Conservation (phyloP, 2,888 invertebrate species). For the Paralinhomoeus sp. region DNA sequence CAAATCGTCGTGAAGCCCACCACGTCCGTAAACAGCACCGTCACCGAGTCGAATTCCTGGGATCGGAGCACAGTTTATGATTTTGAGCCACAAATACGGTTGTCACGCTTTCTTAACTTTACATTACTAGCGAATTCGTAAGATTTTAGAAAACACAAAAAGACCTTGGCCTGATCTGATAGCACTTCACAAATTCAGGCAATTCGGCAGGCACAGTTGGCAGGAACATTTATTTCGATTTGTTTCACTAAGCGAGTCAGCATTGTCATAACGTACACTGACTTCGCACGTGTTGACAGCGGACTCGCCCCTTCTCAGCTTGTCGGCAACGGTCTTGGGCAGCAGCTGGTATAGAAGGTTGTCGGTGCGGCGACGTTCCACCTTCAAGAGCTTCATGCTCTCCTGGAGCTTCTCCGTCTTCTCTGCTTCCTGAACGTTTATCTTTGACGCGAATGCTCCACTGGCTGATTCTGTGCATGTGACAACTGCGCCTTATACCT, state of each 20-base stretch:
- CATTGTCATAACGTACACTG: too few relatives aligned
- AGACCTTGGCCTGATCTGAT: too few relatives aligned
- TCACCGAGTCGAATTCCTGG: slow-evolving; percentile 84
- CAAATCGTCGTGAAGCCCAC: slow-evolving; percentile 94
- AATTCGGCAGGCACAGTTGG: too few relatives aligned
- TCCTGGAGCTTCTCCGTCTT: slow-evolving; percentile 87
- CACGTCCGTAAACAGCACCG: slow-evolving; percentile 86
- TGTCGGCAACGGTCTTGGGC: slow-evolving; percentile 84
- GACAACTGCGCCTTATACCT: too few relatives aligned
- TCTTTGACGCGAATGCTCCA: too few relatives aligned
- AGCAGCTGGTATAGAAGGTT: slow-evolving; percentile 94
- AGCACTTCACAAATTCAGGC: too few relatives aligned
- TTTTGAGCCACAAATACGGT: too few relatives aligned
- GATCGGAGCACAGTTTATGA: too few relatives aligned
- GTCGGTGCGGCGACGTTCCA: slow-evolving; percentile 83
- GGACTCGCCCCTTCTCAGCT: slow-evolving; percentile 72
- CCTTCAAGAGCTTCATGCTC: slow-evolving; percentile 79
- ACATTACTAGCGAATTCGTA: neutral
- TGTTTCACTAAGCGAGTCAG: too few relatives aligned
- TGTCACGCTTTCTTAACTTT: too few relatives aligned
- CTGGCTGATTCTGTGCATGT: too few relatives aligned
- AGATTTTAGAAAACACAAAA: neutral
- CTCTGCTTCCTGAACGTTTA: slow-evolving; percentile 73
- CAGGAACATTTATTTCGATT: too few relatives aligned
- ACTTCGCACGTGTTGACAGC: slow-evolving; percentile 93